Evolutionary conservation across 2,888 invertebrate genomes (phyloP), one percentile per base, ranked within the genome.

Genomic region (Plagodis pulveraria): DNA sequence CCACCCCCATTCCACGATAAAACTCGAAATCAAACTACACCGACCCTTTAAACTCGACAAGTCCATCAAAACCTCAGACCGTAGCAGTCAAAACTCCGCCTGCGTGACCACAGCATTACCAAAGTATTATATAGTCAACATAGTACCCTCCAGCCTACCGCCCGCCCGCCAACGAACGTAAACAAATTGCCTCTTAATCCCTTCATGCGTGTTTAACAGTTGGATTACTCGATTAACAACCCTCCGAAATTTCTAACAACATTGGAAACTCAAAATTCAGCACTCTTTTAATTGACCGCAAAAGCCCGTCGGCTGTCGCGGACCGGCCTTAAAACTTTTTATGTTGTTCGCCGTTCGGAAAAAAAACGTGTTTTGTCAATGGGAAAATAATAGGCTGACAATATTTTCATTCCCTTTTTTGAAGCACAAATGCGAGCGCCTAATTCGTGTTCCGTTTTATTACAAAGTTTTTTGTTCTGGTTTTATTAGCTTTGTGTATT

Each of bases 151-250:
- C 63, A 62, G 58, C 51, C 58, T 44, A 55, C 49, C 58, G 44
- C 38, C 51, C 46, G 36, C 40, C 52, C 56, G 52, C 33, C 51
- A 22, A 60, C 56, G 51, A 52, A 58, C 76, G 75, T 76, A 78
- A 80, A 75, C 76, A 76, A 79, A 78, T 80, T 79, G 74, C 74
- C 71, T 74, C 76, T 73, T 83, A 81, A 86, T 81, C 80, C 80
- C 75, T 75, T 75, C 82, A 78, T 75, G 82, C 78, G 77, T 83
- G 83, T 84, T 84, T 79, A 82, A 77, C 81, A 81, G 74, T 76
- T 72, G 81, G 76, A 82, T 81, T 83, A 81, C 80, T 82, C 82
- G 77, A 81, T 84, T 81, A 81, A 63, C 72, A 66, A 71, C 74
- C 76, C 74, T 73, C 67, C 59, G 40, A 73, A 73, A 72, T 73